Conservation (phyloP, 23 tunicate genomes). For the Diplosoma virens region DNA sequence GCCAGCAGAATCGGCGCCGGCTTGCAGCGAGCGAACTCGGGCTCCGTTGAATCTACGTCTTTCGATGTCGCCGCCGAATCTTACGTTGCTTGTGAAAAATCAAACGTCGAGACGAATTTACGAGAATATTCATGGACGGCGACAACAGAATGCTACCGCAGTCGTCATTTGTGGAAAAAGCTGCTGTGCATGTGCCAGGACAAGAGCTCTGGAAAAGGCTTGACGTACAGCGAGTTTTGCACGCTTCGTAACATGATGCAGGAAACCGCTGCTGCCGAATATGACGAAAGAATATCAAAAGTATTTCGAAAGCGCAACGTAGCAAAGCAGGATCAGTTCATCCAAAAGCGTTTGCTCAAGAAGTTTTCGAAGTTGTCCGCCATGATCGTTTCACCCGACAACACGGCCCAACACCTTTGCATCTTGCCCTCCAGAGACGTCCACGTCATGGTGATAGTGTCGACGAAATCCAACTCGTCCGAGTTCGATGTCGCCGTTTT, state of each 20-base stretch:
- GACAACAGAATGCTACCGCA: constrained; percentile 43
- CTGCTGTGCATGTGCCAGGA: constrained; percentile 36
- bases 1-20: not conserved
- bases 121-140: constrained; percentile 8
- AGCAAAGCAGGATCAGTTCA: constrained; percentile 7
- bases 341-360: constrained; percentile 36
- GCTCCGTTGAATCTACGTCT: not conserved
- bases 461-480: not conserved
- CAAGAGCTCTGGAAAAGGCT: not conserved
- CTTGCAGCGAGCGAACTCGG: not conserved
- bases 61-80: not conserved
- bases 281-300: constrained; percentile 3
- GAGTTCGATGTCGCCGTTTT: not conserved
- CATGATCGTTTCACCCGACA: constrained; percentile 12
- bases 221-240: constrained; percentile 15
- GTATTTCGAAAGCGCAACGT: not conserved
- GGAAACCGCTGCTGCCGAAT: constrained; percentile 12
- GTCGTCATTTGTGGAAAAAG: constrained; percentile 32
- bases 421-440: constrained; percentile 6
- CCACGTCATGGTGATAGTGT: constrained; percentile 4
- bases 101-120: constrained; percentile 2
- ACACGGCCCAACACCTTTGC: constrained; percentile 10
- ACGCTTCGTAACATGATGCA: constrained; percentile 31
- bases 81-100: constrained; percentile 35
- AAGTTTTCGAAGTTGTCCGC: constrained; percentile 33